Conservation (phyloP, 1,140 invertebrate genomes). For the Zaprionus davidi region DNA sequence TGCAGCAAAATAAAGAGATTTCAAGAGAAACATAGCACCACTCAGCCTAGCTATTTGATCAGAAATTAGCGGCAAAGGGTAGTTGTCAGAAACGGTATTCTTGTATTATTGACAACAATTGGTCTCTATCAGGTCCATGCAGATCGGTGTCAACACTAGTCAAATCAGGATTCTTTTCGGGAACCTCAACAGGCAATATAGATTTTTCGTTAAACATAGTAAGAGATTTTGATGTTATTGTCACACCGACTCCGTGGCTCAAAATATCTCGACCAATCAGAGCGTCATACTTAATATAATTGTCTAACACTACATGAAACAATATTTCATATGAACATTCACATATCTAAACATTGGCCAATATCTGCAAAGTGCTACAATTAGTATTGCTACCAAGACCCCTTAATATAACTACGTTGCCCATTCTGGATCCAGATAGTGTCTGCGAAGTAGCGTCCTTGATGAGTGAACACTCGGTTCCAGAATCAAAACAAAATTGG, state of each 20-base stretch:
- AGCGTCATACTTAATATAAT: constrained; percentile 18
- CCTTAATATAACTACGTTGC: constrained; percentile 1
- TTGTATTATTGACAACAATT: not conserved
- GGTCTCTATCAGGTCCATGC: not conserved
- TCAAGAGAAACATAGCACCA: not conserved
- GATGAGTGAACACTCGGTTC: not conserved
- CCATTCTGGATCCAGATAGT: not conserved
- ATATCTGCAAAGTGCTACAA: constrained; percentile 31
- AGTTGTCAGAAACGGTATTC: constrained; percentile 10
- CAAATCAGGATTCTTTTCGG: not conserved
- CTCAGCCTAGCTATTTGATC: constrained; percentile 14
- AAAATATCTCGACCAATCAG: constrained; percentile 35
- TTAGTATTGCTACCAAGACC: constrained; percentile 22
- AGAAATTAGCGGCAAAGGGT: constrained; percentile 14
- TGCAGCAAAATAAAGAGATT: not conserved
- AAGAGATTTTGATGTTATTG: constrained; percentile 7
- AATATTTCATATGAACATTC: constrained; percentile 16
- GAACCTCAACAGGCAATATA: too few species aligned
- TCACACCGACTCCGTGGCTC: constrained; percentile 13
- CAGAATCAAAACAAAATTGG: not conserved
- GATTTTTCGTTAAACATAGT: constrained; percentile 3
- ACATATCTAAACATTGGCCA: constrained; percentile 26
- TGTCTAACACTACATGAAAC: constrained; percentile 23
- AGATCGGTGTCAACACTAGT: not conserved
- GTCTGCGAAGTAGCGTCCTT: not conserved